These are phyloP conservation scores for Frankliniella intonsa DNA, from an alignment of 2,888 invertebrate genomes.

Conservation along the genomic window DNA sequence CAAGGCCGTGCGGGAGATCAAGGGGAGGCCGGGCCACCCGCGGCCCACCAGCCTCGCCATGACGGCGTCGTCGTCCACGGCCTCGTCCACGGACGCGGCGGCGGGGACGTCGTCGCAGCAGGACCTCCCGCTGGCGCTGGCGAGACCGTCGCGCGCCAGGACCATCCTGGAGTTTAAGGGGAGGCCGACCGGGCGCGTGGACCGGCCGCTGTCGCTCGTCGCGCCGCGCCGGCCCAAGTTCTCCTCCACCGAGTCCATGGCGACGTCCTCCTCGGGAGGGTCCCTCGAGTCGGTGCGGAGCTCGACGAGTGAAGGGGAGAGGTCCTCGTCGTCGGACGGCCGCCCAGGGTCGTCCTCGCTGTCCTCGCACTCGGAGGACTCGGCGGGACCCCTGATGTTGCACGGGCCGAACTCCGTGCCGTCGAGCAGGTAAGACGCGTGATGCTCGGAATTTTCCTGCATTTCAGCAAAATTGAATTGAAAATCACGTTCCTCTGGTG, in stretches of 20 bases:
- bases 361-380: slow-evolving; percentile 35
- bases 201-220: slow-evolving; percentile 4
- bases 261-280: slow-evolving; percentile 73
- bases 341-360: slow-evolving; percentile 35
- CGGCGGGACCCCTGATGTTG: neutral
- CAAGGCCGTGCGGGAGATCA: slow-evolving; percentile 53
- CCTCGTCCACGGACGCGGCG: slow-evolving; percentile 81
- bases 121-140: slow-evolving; percentile 45
- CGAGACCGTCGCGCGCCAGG: slow-evolving; percentile 72
- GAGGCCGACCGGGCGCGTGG: slow-evolving; percentile 46
- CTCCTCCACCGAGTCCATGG: slow-evolving; percentile 82
- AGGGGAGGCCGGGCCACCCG: slow-evolving; percentile 55
- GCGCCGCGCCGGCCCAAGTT: slow-evolving; percentile 53
- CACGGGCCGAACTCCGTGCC: slow-evolving; percentile 46
- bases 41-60: slow-evolving; percentile 60
- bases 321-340: slow-evolving; percentile 43
- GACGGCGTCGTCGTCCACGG: slow-evolving; percentile 76
- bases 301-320: slow-evolving; percentile 81
- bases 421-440: slow-evolving; percentile 25
- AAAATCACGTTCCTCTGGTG: too few relatives aligned
- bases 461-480: too few relatives aligned
- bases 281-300: slow-evolving; percentile 84
- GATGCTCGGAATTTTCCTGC: neutral
- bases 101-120: slow-evolving; percentile 81
- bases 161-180: slow-evolving; percentile 65